A percentile compares a stretch with the other conserved stretches of the same genome.
phyloP scores from a whole-genome alignment of 2,113 vertebrate species.

The Arvicanthis niloticus region DNA sequence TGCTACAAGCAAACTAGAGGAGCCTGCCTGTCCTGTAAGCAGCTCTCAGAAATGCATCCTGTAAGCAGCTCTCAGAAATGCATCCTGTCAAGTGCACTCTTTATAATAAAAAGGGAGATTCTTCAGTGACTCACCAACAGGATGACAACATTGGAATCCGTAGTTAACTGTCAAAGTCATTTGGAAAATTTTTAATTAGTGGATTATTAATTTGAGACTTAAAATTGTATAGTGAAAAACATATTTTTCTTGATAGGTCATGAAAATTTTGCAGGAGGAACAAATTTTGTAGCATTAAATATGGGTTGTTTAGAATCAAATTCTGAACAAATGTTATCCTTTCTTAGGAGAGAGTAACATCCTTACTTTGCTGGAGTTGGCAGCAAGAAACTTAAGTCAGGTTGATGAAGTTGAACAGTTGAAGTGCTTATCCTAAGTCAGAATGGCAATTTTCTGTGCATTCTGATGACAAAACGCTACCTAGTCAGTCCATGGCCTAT shows the following conservation, averaged over 20 bases:
- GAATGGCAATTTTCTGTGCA: not conserved
- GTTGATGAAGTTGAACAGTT: slow-evolving; percentile 21
- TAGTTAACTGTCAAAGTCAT: slow-evolving; percentile 42
- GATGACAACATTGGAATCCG: not conserved
- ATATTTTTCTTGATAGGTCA: slow-evolving; percentile 48
- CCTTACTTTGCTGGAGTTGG: slow-evolving; percentile 47
- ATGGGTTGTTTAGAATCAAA: slow-evolving; percentile 66
- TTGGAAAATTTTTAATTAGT: slow-evolving; percentile 23
- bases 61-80: not conserved
- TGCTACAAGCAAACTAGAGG: not conserved
- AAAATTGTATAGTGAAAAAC: slow-evolving; percentile 41
- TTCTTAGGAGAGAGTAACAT: slow-evolving; percentile 45
- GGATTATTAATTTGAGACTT: slow-evolving; percentile 51
- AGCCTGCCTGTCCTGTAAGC: not conserved
- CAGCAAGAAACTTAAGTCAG: slow-evolving; percentile 43
- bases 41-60: not conserved
- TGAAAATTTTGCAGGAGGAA: slow-evolving; percentile 57
- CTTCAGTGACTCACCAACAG: not conserved
- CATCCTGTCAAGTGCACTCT: not conserved
- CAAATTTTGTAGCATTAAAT: slow-evolving; percentile 45
- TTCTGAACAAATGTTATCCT: slow-evolving; percentile 48
- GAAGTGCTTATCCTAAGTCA: slow-evolving; percentile 22
- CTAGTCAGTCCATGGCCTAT: not conserved
- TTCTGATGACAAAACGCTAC: not conserved
- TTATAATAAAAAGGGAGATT: not conserved